Percentiles rank a stretch among this genome's conserved stretches.
phyloP scores from a whole-genome alignment of 1,140 invertebrate species.

The Campoletis sonorensis region DNA sequence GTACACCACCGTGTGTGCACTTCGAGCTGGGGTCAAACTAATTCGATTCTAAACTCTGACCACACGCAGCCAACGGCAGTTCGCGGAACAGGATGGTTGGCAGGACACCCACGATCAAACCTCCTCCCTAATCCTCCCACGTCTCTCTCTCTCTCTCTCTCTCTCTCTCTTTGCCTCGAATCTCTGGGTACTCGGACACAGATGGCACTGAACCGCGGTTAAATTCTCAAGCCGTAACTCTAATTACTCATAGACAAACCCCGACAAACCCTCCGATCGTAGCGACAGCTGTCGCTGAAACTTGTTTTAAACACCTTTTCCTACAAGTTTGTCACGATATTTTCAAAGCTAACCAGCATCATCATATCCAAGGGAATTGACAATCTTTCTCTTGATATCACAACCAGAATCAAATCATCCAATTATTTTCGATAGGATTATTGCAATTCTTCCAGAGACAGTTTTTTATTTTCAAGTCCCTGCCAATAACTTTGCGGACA shows the following conservation, averaged over 20 bases:
- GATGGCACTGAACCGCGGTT: conserved; percentile 76
- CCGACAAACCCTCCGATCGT: conserved; percentile 65
- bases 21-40: conserved; percentile 72
- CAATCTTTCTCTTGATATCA: too few species aligned
- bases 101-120: conserved; percentile 55
- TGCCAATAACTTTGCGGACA: too few species aligned
- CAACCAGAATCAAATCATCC: not conserved
- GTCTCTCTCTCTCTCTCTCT: not conserved
- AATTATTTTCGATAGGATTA: not conserved
- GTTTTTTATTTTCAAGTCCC: too few species aligned
- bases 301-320: conserved; percentile 69
- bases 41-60: conserved; percentile 78
- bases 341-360: conserved; percentile 32
- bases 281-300: conserved; percentile 75
- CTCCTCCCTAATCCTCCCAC: conserved; percentile 4
- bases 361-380: conserved; percentile 29
- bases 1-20: conserved; percentile 12
- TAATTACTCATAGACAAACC: conserved; percentile 77
- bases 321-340: conserved; percentile 46
- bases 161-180: not conserved
- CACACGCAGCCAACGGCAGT: conserved; percentile 60
- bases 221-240: conserved; percentile 77
- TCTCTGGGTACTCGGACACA: conserved; percentile 67
- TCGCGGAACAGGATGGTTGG: conserved; percentile 33
- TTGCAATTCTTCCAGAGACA: not conserved